Base-by-base conservation (phyloP, 2,113 vertebrate species). In the Reinhardtius hippoglossoides region DNA sequence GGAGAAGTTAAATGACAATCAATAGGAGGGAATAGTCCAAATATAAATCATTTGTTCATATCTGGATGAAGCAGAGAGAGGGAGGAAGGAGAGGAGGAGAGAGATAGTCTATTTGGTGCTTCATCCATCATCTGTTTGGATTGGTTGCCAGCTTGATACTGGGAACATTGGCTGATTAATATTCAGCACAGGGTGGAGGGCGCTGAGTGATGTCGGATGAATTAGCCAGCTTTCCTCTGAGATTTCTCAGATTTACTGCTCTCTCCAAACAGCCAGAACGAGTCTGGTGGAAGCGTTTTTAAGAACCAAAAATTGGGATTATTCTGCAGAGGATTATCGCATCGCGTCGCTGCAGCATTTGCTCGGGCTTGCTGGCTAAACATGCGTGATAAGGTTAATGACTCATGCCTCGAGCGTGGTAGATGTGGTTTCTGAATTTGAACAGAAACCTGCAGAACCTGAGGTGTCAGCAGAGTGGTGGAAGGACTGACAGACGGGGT, bases 111-210 rank as follows among this genome's bases (percentile, higher is more conserved):
- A 82, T 85, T 90, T 86, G 87, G 78, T 88, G 74, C 81, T 86
- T 78, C 85, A 91, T 93, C 86, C 88, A 90, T 92, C 90, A 92
- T 92, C 89, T 89, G 89, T 89, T 89, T 87, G 83, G 84, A 80
- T 77, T 60, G 78, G 81, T 76, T 84, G 88, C 89, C 92, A 89
- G 79, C 83, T 88, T 89, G 87, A 90, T 85, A 76, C 82, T 89
- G 88, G 83, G 87, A 91, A 92, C 92, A 91, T 90, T 88, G 57
- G 31, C 88, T 92, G 87, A 89, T 92, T 89, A 88, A 92, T 93
- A 92, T 92, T 92, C 90, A 90, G 83, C 56, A 66, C 83, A 77
- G 89, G 81, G 80, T 86, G 63, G 80, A 82, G 76, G 79, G 54
- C 21, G 20, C 64, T 67, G 68, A 82, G 79, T 78, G 81, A 86